Base-by-base conservation (phyloP, 2,113 vertebrate species). In the Hymenochirus boettgeri region DNA sequence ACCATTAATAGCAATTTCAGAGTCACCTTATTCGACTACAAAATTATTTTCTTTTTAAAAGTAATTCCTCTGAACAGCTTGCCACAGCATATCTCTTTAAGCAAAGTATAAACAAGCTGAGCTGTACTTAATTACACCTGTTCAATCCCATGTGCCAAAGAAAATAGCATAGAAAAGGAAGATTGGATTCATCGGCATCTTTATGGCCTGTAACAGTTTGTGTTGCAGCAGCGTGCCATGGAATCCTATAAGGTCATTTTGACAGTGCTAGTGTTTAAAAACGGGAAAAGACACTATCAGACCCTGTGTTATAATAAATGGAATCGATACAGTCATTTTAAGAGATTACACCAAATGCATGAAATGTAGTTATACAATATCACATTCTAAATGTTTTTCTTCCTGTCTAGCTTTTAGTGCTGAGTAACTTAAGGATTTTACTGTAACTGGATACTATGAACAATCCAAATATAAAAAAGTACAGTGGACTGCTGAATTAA, bases 191-290 rank as follows among this genome's bases (percentile, higher is more conserved):
- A 27, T 59, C 64, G 56, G 56, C 56, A 67, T 67, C 24, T 67
- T 67, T 52, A 67, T 67, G 64, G 57, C 64, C 56, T 59, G 55
- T 67, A 58, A 66, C 56, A 67, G 64, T 67, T 67, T 67, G 56
- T 59, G 56, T 67, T 67, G 46, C 64, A 67, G 64, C 64, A 67
- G 64, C n/a, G 64, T 67, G 64, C 33, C 56, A 59, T 57, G 63
- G 53, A 57, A 50, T 46, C 33, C 39, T 65, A 50, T 18, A 57
- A 57, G 26, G 53, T 65, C 62, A 47, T 57, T 54, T 65, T 39
- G 47, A 15, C 33, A 37, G 31, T 37, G 47, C 33, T 26, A 27
- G 23, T 29, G n/a, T 42, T 59, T 52, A 67, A 42, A n/a, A 52
- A 67, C 46, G 59, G 64, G 64, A 67, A 67, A 67, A 50, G 56